These are phyloP conservation scores for Anser cygnoides DNA, from an alignment of 2,113 vertebrate species.

Conservation along the genomic window DNA sequence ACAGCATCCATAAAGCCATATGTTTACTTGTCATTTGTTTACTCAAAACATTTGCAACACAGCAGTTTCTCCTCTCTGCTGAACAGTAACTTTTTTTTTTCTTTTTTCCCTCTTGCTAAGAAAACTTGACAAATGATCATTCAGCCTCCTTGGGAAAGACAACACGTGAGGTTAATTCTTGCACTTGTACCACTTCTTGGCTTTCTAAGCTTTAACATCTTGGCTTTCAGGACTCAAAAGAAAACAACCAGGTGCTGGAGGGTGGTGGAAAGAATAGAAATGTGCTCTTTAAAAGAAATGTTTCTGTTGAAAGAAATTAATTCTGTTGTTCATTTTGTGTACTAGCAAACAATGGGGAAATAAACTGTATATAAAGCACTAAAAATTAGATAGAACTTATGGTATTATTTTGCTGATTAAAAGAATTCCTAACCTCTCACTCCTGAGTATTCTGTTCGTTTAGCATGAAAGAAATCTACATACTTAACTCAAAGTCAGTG, in stretches of 20 bases:
- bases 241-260: neutral
- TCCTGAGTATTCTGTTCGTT: constrained; percentile 20
- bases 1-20: neutral
- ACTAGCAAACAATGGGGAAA: neutral
- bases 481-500: constrained; percentile 53
- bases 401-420: neutral
- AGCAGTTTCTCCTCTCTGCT: neutral
- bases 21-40: neutral
- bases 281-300: neutral
- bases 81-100: neutral
- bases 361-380: neutral
- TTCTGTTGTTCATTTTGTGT: neutral
- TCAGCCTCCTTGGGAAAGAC: neutral
- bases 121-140: neutral
- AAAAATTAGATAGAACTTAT: neutral
- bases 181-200: neutral
- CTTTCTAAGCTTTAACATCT: neutral
- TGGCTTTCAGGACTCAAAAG: neutral
- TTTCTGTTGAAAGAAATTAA: neutral
- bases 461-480: constrained; percentile 24
- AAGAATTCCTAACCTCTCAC: neutral
- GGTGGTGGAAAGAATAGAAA: neutral
- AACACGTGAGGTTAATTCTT: neutral
- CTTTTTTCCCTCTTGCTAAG: neutral
- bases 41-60: neutral